phyloP scores from a whole-genome alignment of 2,113 vertebrate species.

The Chionomys nivalis region DNA sequence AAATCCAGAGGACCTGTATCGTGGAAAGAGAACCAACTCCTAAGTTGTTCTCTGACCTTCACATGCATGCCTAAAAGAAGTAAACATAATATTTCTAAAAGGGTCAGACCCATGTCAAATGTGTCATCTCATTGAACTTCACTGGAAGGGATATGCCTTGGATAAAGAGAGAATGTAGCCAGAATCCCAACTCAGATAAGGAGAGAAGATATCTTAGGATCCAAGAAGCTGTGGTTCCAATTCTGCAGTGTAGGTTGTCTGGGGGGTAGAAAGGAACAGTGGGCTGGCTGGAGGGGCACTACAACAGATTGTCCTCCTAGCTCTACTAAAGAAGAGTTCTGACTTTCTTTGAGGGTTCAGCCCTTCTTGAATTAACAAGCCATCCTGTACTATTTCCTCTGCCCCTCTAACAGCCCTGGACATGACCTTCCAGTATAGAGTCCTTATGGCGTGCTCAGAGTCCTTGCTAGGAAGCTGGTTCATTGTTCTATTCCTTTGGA shows the following conservation, averaged over 20 bases:
- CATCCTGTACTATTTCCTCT: neutral
- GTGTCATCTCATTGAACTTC: neutral
- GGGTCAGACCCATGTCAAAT: neutral
- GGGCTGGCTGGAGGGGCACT: neutral
- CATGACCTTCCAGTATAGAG: neutral
- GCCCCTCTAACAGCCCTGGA: neutral
- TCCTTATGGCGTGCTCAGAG: neutral
- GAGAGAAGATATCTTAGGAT: neutral
- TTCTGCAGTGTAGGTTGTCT: neutral
- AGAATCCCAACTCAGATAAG: neutral
- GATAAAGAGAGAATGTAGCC: neutral
- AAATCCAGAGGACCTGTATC: neutral
- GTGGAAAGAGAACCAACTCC: neutral
- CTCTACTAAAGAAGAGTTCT: neutral
- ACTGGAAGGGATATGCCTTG: neutral
- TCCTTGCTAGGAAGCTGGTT: neutral
- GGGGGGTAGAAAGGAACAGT: neutral
- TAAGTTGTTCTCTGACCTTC: neutral
- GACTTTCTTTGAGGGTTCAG: slow-evolving; percentile 12
- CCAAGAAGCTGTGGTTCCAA: neutral
- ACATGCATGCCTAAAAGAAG: neutral
- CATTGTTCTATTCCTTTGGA: neutral
- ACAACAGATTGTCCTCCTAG: neutral
- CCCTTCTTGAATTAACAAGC: neutral
- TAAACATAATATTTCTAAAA: neutral